Percentiles rank a stretch among this genome's conserved stretches.
Conservation (phyloP, 2,113 vertebrate genomes). For the Nestor notabilis region DNA sequence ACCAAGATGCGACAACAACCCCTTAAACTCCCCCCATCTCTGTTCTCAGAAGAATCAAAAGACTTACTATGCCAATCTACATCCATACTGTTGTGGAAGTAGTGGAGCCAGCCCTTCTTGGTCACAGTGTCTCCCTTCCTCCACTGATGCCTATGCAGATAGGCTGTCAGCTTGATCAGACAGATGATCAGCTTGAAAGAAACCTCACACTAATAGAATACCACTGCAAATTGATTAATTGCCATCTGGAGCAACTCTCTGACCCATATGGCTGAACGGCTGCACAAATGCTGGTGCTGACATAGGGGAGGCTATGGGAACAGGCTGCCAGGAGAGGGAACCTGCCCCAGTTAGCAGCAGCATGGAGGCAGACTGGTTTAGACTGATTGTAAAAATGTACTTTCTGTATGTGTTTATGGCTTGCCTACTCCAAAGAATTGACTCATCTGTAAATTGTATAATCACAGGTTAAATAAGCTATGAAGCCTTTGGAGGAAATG, state of each 20-base stretch:
- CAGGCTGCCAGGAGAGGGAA: not conserved
- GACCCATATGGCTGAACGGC: not conserved
- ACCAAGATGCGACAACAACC: not conserved
- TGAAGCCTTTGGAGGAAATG: not conserved
- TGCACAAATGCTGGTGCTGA: not conserved
- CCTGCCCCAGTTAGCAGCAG: not conserved
- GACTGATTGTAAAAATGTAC: not conserved
- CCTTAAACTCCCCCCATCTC: not conserved
- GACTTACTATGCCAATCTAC: not conserved
- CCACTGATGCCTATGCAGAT: not conserved
- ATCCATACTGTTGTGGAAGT: not conserved
- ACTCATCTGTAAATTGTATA: not conserved
- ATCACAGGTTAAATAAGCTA: not conserved
- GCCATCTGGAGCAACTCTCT: constrained; percentile 19
- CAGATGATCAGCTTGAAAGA: not conserved
- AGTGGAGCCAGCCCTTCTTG: not conserved
- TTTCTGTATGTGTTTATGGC: not conserved
- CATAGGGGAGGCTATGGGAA: not conserved
- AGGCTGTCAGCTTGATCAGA: not conserved
- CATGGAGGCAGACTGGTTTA: not conserved
- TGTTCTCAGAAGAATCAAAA: not conserved
- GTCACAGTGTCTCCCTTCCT: not conserved
- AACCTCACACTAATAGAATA: not conserved
- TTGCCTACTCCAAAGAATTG: not conserved
- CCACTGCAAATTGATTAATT: constrained; percentile 9